Percentiles rank a stretch among this genome's conserved stretches.
Conservation (phyloP, 2,888 invertebrate genomes). For the Petrolisthes cinctipes region DNA sequence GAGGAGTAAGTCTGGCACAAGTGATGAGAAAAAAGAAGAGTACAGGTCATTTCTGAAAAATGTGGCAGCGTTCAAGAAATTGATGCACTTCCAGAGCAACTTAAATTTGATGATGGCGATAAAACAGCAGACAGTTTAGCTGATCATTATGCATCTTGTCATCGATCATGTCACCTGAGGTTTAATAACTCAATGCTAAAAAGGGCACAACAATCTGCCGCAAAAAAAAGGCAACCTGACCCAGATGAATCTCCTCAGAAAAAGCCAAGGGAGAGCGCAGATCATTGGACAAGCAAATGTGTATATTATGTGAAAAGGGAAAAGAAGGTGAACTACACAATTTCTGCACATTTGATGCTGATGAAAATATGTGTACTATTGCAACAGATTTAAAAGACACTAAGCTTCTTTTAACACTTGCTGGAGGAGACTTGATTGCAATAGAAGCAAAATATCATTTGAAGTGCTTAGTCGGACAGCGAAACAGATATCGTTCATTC, state of each 20-base stretch:
- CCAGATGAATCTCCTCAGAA: slow-evolving; percentile 28
- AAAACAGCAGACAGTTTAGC: slow-evolving; percentile 19
- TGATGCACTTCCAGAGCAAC: slow-evolving; percentile 14
- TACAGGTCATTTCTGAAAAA: slow-evolving; percentile 22
- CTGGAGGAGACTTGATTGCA: slow-evolving; percentile 9
- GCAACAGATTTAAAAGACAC: slow-evolving; percentile 24
- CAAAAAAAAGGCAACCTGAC: slow-evolving; percentile 10
- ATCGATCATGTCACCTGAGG: slow-evolving; percentile 19
- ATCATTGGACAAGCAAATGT: slow-evolving; percentile 17
- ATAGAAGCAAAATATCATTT: background rate
- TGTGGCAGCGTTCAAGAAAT: slow-evolving; percentile 9
- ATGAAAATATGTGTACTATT: slow-evolving; percentile 17
- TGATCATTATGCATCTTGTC: slow-evolving; percentile 19
- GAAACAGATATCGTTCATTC: slow-evolving; percentile 15
- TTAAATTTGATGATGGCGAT: slow-evolving; percentile 17
- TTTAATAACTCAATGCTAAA: slow-evolving; percentile 18
- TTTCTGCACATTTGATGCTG: slow-evolving; percentile 22
- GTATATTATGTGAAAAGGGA: no score
- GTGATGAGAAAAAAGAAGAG: background rate
- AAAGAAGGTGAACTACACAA: slow-evolving; percentile 19
- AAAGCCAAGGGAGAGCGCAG: slow-evolving; percentile 2
- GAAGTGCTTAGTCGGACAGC: slow-evolving; percentile 6
- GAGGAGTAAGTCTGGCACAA: background rate
- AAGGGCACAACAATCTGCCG: slow-evolving; percentile 7
- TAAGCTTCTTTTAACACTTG: slow-evolving; percentile 16